Evolutionary conservation across 2,888 invertebrate genomes (phyloP).

Genomic region (Caradrina clavipalpis): DNA sequence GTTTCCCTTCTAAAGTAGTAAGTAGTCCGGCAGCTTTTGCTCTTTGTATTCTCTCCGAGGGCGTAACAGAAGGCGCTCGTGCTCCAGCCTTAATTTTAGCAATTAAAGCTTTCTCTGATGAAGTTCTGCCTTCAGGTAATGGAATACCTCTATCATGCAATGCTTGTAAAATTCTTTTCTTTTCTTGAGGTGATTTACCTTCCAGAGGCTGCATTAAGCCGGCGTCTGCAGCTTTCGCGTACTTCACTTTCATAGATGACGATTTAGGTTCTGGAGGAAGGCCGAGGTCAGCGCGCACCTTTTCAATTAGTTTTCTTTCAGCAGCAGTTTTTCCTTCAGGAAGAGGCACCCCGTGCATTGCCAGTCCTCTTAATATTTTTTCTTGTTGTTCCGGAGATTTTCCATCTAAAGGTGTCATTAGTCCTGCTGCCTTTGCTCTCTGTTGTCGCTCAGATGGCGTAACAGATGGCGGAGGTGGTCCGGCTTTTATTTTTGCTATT

Average conservation of each 20-base stretch:
- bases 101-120: background rate
- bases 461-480: background rate
- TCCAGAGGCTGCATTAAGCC: background rate
- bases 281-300: background rate
- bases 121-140: background rate
- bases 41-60: constrained; percentile 57
- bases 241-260: background rate
- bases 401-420: background rate
- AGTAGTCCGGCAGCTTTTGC: constrained; percentile 48
- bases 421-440: background rate
- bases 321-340: background rate
- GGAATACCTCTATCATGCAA: background rate
- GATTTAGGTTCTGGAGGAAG: background rate
- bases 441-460: background rate
- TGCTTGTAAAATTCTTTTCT: background rate
- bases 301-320: background rate
- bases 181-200: background rate
- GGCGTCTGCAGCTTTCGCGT: background rate
- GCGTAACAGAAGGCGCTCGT: constrained; percentile 42
- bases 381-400: background rate
- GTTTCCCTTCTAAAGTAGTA: background rate
- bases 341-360: background rate
- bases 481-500: background rate
- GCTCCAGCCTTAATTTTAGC: constrained; percentile 47
- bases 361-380: background rate